Evolutionary conservation across 2,888 invertebrate species (phyloP).

Genomic region (Ichneumoninae sp.): DNA sequence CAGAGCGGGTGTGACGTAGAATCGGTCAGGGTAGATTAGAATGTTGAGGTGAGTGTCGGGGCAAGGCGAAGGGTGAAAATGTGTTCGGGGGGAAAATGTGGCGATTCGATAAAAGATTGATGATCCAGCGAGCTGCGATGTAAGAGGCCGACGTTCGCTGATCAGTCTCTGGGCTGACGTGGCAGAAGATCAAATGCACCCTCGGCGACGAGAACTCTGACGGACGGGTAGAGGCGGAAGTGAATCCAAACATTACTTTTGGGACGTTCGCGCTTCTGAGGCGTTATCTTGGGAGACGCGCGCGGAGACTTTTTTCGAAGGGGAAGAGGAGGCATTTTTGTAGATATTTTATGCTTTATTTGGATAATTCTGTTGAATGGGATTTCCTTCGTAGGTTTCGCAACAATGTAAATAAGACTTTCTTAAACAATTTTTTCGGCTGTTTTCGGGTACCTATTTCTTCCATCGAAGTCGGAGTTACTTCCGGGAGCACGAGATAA

Average conservation of each 20-base stretch:
- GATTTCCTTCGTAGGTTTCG: background rate
- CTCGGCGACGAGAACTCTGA: slow-evolving; percentile 75
- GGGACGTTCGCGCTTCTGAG: background rate
- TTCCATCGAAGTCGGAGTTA: too few species aligned
- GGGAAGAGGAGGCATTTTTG: too few species aligned
- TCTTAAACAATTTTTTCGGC: too few species aligned
- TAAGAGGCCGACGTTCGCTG: slow-evolving; percentile 69
- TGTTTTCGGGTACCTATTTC: too few species aligned
- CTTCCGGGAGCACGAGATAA: too few species aligned
- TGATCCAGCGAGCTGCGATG: slow-evolving; percentile 74
- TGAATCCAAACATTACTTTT: background rate
- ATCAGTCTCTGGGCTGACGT: slow-evolving; percentile 83
- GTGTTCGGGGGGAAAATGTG: slow-evolving; percentile 62
- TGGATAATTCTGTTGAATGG: background rate
- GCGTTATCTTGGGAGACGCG: background rate
- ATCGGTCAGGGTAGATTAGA: slow-evolving; percentile 60
- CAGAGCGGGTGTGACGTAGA: background rate
- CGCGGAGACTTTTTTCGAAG: too few species aligned
- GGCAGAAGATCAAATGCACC: slow-evolving; percentile 83
- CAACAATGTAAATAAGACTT: background rate
- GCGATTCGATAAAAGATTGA: slow-evolving; percentile 83
- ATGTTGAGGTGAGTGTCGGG: slow-evolving; percentile 54
- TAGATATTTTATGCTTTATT: too few species aligned
- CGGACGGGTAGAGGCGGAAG: slow-evolving; percentile 11
- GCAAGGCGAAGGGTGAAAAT: slow-evolving; percentile 56